These are phyloP conservation scores for Leuciscus waleckii DNA, from an alignment of 2,797 vertebrate species.

Conservation along the genomic window DNA sequence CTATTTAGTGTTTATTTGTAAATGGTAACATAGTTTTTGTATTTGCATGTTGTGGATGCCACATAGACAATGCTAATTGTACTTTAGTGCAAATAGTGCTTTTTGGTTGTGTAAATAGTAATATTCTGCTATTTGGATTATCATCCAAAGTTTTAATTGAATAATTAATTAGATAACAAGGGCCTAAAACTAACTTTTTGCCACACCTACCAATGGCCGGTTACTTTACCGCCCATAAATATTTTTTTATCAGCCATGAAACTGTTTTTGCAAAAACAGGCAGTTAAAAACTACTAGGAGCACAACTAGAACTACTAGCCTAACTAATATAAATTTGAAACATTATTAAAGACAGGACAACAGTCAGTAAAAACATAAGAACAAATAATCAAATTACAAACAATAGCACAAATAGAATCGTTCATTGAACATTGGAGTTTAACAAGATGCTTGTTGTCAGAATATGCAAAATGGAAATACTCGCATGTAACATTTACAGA, in stretches of 20 bases:
- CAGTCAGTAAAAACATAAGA: not conserved
- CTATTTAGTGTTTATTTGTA: conserved; percentile 1
- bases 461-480: too few species aligned
- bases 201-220: too few species aligned
- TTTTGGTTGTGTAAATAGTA: not conserved
- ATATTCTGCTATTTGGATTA: not conserved
- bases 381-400: not conserved
- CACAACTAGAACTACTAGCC: not conserved
- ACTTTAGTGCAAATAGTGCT: not conserved
- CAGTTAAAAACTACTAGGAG: not conserved
- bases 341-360: not conserved
- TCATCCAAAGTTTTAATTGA: not conserved
- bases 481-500: too few species aligned
- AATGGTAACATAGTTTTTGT: not conserved
- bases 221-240: too few species aligned
- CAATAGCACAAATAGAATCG: not conserved
- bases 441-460: too few species aligned
- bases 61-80: not conserved
- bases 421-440: too few species aligned
- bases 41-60: not conserved
- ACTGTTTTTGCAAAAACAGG: too few species aligned
- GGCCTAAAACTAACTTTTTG: too few species aligned
- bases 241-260: too few species aligned
- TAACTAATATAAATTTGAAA: too few species aligned
- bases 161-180: not conserved